Base-by-base conservation (phyloP, 2,888 invertebrate genomes). In the Nomada ferruginata region DNA sequence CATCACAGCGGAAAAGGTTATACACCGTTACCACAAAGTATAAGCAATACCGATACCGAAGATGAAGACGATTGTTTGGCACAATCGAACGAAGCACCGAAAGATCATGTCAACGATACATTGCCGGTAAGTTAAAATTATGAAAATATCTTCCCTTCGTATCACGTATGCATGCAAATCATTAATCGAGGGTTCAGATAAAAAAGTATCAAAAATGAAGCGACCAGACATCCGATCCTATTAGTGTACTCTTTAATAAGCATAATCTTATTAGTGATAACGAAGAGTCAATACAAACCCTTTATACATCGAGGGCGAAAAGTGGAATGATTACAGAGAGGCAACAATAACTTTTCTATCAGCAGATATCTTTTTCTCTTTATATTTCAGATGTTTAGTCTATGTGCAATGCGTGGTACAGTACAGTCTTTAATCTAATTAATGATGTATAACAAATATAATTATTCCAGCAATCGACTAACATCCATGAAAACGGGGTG, bases 1-100 rank as follows among this genome's bases (percentile, higher is more conserved):
- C 89, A 91, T 85, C 81, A 90, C 63, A 80, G 87, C 23, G 91
- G 91, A 20, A 92, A 91, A 85, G 93, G 93, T 90, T 97, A 97
- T 93, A 95, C 97, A 89, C 97, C 97, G 76, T 93, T 97, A 90
- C 97, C 97, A 83, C 97, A 97, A 94, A 96, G 96, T 85, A 94
- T 97, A 88, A 96, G 97, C 75, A 97, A 97, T 93, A 96, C 97
- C 0, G 96, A 97, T 89, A 97, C 97, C 0, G 97, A 97, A 90
- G 97, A 96, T 90, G 97, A 97, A 89, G 94, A 94, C 13, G 92
- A 92, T 47, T 91, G 87, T 75, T 89, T 90, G 53, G 69, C 86
- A 1, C 83, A 64, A 64, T 20, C 64, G 52, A 83, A 69, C 10
- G 85, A 87, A 74, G 76, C 63, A 18, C 81, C 80, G 13, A 89